phyloP scores from a whole-genome alignment of 2,113 vertebrate genomes.

The Mastomys coucha region DNA sequence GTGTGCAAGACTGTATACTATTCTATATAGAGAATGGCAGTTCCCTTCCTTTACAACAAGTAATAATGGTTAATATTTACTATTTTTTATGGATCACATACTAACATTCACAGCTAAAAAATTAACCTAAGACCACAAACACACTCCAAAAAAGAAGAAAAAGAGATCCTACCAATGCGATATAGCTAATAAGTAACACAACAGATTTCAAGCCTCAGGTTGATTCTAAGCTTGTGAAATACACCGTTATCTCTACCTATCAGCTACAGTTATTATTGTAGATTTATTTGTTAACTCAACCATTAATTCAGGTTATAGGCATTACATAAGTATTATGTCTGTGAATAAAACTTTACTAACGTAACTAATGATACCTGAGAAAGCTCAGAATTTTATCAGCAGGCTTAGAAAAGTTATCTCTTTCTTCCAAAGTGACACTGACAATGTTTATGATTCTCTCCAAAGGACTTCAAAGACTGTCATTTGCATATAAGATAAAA shows the following conservation, averaged over 20 bases:
- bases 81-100: background rate
- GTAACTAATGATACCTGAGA: background rate
- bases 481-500: slow-evolving; percentile 46
- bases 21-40: background rate
- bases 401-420: slow-evolving; percentile 7
- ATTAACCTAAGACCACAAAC: background rate
- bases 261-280: background rate
- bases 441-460: background rate
- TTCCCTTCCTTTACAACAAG: too few relatives aligned
- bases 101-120: background rate
- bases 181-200: background rate
- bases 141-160: background rate
- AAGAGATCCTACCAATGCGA: background rate
- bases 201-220: background rate
- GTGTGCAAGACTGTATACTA: background rate
- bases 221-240: background rate
- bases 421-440: slow-evolving; percentile 8
- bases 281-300: background rate
- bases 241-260: background rate
- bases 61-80: background rate
- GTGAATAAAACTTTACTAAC: background rate
- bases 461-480: slow-evolving; percentile 7
- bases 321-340: background rate
- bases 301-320: background rate
- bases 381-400: background rate